Conservation (phyloP, 2,113 vertebrate species). For the Catharus minimus region DNA sequence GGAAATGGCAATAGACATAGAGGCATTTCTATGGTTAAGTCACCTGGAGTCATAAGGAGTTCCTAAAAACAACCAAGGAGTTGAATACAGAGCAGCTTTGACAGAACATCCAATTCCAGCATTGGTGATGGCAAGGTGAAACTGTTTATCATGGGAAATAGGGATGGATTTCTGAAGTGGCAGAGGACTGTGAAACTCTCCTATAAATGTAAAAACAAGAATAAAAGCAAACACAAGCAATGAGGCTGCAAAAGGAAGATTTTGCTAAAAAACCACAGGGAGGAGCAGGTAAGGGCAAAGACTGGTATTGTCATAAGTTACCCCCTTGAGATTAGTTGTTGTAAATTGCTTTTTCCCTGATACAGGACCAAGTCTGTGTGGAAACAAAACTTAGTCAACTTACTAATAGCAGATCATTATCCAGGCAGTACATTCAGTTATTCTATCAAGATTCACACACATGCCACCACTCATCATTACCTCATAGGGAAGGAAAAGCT, state of each 20-base stretch:
- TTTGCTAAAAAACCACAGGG: background rate
- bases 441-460: background rate
- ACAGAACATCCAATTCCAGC: background rate
- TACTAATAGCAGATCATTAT: background rate
- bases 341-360: background rate
- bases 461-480: accelerated
- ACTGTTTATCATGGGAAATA: background rate
- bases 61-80: background rate
- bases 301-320: accelerated
- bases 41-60: background rate
- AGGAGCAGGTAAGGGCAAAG: background rate
- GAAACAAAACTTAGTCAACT: background rate
- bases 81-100: background rate
- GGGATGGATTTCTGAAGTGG: background rate
- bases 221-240: background rate
- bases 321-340: background rate
- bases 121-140: background rate
- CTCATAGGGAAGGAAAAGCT: background rate
- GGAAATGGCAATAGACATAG: background rate
- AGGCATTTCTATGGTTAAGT: background rate
- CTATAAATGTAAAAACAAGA: background rate
- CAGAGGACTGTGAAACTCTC: background rate
- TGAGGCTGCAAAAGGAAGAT: background rate
- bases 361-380: background rate
- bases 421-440: background rate